Conservation (phyloP, 2,113 vertebrate genomes). For the Melanocharis versteri region DNA sequence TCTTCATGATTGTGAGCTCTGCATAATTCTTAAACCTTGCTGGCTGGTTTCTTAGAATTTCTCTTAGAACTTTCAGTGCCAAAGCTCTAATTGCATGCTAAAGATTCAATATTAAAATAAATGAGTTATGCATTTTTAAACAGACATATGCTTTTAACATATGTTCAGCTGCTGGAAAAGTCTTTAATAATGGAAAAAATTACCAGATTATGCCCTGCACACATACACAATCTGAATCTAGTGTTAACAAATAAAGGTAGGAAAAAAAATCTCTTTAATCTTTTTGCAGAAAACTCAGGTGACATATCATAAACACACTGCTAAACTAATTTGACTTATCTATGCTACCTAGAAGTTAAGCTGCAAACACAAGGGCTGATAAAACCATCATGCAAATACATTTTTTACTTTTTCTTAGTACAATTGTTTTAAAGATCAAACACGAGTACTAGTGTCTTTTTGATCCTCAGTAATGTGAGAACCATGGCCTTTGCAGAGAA, state of each 20-base stretch:
- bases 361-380: background rate
- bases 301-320: background rate
- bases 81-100: slow-evolving; percentile 92
- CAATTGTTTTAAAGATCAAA: background rate
- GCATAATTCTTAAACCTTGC: slow-evolving; percentile 97
- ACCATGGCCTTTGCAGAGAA: background rate
- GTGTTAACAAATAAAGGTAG: background rate
- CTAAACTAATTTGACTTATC: background rate
- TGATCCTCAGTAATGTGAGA: background rate
- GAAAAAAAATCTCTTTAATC: background rate
- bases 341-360: background rate
- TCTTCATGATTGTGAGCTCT: slow-evolving; percentile 96
- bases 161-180: background rate
- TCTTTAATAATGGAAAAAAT: background rate
- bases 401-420: background rate
- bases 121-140: background rate
- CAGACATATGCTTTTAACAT: background rate
- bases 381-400: background rate
- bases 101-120: slow-evolving; percentile 44
- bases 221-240: background rate
- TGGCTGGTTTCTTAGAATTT: slow-evolving; percentile 92
- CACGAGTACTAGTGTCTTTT: background rate
- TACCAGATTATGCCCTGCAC: background rate
- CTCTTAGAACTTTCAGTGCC: slow-evolving; percentile 89
- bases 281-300: background rate